Conservation (phyloP, 2,888 invertebrate genomes). For the Eumacrocentrus americanus region DNA sequence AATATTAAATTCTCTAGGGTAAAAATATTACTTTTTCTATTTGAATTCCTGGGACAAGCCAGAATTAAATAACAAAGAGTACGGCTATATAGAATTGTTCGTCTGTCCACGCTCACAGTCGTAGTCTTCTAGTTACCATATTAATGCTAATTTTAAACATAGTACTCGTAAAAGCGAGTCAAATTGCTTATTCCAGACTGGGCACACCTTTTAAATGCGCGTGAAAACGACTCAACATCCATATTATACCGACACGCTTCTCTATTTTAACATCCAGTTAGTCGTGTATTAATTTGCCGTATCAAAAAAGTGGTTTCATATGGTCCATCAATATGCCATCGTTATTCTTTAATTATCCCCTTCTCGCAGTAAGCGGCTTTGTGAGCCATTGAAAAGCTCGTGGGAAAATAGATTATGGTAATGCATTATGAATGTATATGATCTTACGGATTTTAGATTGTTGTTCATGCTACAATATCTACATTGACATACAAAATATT, state of each 20-base stretch:
- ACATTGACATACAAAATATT: no score
- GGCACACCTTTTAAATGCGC: neutral
- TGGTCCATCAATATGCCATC: neutral
- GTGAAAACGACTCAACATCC: conserved; percentile 6
- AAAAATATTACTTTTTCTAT: neutral
- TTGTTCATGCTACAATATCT: no score
- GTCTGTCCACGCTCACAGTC: neutral
- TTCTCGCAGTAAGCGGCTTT: neutral
- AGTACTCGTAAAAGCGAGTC: conserved; percentile 33
- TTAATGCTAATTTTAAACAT: conserved; percentile 56
- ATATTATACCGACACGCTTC: neutral
- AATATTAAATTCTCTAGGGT: no score
- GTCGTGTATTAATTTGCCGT: conserved; percentile 1
- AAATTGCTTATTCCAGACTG: conserved; percentile 16
- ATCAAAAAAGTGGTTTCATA: neutral
- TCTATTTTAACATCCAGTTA: neutral
- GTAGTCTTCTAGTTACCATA: conserved; percentile 44
- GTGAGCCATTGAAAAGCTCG: neutral
- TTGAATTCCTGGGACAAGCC: no score
- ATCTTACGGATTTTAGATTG: neutral
- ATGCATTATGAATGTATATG: neutral
- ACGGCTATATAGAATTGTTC: neutral
- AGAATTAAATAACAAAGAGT: neutral
- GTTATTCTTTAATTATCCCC: conserved; percentile 6
- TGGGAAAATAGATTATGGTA: neutral